phyloP scores from a whole-genome alignment of 2,888 invertebrate genomes.

The Drosophila dives region DNA sequence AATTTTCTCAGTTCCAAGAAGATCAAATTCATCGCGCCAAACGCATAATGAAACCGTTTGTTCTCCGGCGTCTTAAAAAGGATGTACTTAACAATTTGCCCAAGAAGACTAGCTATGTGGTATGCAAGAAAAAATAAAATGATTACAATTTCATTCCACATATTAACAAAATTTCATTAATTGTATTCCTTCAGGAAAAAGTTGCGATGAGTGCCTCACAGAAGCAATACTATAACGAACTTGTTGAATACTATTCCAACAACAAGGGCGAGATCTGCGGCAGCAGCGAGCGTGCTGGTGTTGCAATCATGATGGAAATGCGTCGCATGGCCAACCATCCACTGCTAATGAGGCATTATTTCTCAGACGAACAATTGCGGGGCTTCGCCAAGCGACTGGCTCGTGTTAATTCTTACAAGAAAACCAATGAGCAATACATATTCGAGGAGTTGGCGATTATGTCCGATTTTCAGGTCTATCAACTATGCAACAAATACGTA shows the following conservation, averaged over 20 bases:
- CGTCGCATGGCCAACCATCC: constrained; percentile 98
- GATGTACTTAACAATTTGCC: constrained; percentile 95
- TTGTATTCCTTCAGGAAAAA: constrained; percentile 74
- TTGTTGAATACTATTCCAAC: constrained; percentile 89
- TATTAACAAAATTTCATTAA: not conserved
- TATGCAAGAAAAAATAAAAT: constrained; percentile 75
- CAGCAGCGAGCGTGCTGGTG: constrained; percentile 87
- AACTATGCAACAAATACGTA: constrained; percentile 89
- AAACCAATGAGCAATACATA: constrained; percentile 91
- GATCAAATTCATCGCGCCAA: constrained; percentile 97
- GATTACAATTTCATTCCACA: too few species aligned
- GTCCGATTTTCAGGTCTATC: constrained; percentile 97
- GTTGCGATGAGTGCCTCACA: constrained; percentile 91
- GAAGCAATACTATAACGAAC: constrained; percentile 89
- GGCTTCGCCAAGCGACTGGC: constrained; percentile 90
- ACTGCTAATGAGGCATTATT: constrained; percentile 91
- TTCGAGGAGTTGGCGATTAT: constrained; percentile 94
- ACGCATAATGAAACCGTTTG: constrained; percentile 97
- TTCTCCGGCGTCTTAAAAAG: constrained; percentile 93
- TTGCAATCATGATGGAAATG: constrained; percentile 96
- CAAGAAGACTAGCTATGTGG: constrained; percentile 90
- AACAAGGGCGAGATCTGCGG: constrained; percentile 87
- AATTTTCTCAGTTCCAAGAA: constrained; percentile 92
- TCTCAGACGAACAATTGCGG: constrained; percentile 87
- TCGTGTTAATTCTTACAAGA: constrained; percentile 89